Evolutionary conservation across 1,140 invertebrate species (phyloP).

Genomic region (Drosophila burlai): DNA sequence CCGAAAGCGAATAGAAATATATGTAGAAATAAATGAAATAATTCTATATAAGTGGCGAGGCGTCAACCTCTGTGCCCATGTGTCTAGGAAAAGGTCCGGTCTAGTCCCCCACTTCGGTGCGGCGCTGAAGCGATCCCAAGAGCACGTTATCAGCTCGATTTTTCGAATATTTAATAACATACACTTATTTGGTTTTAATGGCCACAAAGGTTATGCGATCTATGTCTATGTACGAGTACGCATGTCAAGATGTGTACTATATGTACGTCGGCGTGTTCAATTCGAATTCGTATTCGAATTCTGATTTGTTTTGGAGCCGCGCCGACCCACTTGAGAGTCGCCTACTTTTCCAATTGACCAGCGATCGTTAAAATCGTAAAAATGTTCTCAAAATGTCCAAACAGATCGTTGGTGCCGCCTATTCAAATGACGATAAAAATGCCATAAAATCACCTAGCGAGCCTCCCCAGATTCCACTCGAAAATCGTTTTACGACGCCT

Average conservation of each 20-base stretch:
- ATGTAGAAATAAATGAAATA: constrained; percentile 3
- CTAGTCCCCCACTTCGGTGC: constrained; percentile 24
- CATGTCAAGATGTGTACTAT: constrained; percentile 8
- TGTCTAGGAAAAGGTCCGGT: constrained; percentile 49
- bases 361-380: constrained; percentile 74
- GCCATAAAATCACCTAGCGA: constrained; percentile 53
- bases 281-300: constrained; percentile 20
- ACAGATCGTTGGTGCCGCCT: constrained; percentile 77
- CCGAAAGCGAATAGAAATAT: background rate
- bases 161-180: constrained; percentile 40
- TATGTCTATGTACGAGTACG: constrained; percentile 22
- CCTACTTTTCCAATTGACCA: constrained; percentile 40
- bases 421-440: constrained; percentile 81
- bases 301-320: constrained; percentile 30
- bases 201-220: constrained; percentile 69
- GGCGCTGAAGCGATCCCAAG: constrained; percentile 27
- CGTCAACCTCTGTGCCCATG: constrained; percentile 29
- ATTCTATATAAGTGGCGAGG: constrained; percentile 21
- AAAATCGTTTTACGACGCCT: constrained; percentile 44
- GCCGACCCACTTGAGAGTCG: constrained; percentile 62
- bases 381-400: constrained; percentile 76
- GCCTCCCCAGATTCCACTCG: constrained; percentile 52
- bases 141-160: constrained; percentile 52
- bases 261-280: background rate
- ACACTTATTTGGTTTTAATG: constrained; percentile 55